Evolutionary conservation across 2,888 invertebrate species (phyloP).

Genomic region (Neria commutata): DNA sequence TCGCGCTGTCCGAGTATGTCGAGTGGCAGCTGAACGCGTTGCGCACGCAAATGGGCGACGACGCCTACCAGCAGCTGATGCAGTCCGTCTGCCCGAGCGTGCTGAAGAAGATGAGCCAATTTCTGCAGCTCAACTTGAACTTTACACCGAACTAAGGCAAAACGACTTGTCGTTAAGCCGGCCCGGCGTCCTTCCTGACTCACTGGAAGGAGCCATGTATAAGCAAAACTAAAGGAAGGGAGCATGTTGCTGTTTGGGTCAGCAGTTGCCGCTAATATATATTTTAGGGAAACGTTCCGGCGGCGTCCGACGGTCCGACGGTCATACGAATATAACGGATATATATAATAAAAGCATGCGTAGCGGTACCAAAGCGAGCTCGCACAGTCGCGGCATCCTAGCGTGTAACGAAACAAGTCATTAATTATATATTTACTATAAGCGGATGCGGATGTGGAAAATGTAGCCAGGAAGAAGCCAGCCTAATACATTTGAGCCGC

Average conservation of each 20-base stretch:
- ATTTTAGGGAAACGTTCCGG: too few species aligned
- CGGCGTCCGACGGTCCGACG: too few species aligned
- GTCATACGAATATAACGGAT: background rate
- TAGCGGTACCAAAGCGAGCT: background rate
- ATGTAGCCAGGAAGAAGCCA: background rate
- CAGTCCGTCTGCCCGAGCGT: conserved; percentile 76
- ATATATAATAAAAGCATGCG: background rate
- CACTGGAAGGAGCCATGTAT: too few species aligned
- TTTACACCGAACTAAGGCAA: background rate
- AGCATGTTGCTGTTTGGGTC: too few species aligned
- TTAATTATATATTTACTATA: conserved; percentile 8
- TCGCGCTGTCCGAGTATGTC: conserved; percentile 74
- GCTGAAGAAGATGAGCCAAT: conserved; percentile 72
- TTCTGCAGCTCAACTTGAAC: conserved; percentile 46
- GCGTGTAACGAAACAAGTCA: conserved; percentile 19
- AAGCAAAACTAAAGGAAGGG: background rate
- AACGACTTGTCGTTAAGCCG: too few species aligned
- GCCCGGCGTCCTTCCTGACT: too few species aligned
- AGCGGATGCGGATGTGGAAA: background rate
- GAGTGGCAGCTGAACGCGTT: conserved; percentile 74
- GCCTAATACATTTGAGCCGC: background rate
- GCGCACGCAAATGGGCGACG: conserved; percentile 76
- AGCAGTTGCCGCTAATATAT: too few species aligned
- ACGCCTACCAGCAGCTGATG: conserved; percentile 76
- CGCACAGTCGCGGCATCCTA: conserved; percentile 1